Evolutionary conservation across 2,113 vertebrate genomes (phyloP).

Genomic region (Gambusia holbrooki): DNA sequence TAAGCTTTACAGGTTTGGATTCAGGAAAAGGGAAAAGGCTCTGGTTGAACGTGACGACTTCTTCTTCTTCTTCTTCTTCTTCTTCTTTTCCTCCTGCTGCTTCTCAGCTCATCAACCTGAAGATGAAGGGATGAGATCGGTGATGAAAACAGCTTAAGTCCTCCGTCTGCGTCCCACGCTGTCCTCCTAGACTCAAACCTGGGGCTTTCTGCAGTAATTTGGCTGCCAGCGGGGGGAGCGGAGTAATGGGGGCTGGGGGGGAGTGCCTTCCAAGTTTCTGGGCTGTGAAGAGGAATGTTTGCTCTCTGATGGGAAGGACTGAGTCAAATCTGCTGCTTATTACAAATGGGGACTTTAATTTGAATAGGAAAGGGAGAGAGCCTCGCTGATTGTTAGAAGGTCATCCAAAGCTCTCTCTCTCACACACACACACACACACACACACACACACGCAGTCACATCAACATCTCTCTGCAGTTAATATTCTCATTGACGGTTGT

Average conservation of each 20-base stretch:
- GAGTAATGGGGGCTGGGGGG: constrained; percentile 29
- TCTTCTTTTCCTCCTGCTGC: constrained; percentile 26
- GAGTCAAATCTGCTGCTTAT: constrained; percentile 47
- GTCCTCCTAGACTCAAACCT: constrained; percentile 67
- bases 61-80: constrained; percentile 24
- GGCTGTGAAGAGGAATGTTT: constrained; percentile 56
- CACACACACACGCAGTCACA: not conserved
- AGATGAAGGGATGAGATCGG: constrained; percentile 73
- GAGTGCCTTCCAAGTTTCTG: constrained; percentile 47
- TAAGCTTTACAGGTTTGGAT: constrained; percentile 52
- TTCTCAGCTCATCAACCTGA: constrained; percentile 63
- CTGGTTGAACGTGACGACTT: constrained; percentile 48
- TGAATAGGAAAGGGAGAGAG: constrained; percentile 29
- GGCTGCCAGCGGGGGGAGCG: constrained; percentile 61
- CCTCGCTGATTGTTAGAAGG: constrained; percentile 16
- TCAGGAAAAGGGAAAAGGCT: constrained; percentile 14
- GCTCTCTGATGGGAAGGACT: constrained; percentile 29
- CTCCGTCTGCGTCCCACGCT: constrained; percentile 56
- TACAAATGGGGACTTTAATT: constrained; percentile 58
- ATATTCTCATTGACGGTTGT: not conserved
- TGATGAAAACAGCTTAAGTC: constrained; percentile 73
- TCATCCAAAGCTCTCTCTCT: constrained; percentile 10
- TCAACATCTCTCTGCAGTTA: not conserved
- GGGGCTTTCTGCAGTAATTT: constrained; percentile 70
- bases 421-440: not conserved